phyloP scores from a whole-genome alignment of 2,113 vertebrate species.

The Gobius niger region DNA sequence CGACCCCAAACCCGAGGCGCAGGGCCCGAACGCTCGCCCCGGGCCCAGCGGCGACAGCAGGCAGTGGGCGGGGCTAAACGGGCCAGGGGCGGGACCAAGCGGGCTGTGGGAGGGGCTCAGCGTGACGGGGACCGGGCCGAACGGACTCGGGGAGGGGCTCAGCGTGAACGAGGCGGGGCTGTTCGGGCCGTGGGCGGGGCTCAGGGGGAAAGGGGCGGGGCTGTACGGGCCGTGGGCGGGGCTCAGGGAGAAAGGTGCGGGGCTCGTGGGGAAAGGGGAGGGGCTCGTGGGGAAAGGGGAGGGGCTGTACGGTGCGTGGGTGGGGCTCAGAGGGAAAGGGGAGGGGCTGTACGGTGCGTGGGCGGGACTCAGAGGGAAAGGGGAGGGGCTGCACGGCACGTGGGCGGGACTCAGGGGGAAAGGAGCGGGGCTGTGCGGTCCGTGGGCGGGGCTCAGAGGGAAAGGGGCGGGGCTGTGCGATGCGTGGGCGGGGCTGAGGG shows the following conservation, averaged over 20 bases:
- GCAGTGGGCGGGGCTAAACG: neutral
- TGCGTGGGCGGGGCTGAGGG: constrained; percentile 19
- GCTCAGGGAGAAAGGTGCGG: constrained; percentile 20
- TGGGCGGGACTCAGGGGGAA: neutral
- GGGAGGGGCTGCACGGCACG: neutral
- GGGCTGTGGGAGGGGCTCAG: neutral
- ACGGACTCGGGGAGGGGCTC: neutral
- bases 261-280: no score
- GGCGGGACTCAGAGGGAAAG: neutral
- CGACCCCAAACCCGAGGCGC: no score
- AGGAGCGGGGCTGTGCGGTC: neutral
- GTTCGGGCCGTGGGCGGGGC: neutral
- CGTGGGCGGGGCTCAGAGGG: neutral
- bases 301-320: neutral
- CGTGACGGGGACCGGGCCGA: neutral
- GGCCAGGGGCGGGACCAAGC: neutral
- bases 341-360: neutral
- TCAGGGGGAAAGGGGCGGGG: constrained; percentile 17
- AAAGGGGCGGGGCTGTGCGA: neutral
- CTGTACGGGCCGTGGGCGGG: neutral
- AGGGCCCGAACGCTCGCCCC: neutral
- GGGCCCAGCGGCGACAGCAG: constrained; percentile 48
- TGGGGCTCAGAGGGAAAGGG: no score
- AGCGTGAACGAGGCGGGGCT: neutral
- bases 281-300: no score